A percentile compares a stretch with the other conserved stretches of the same genome.
Conservation (phyloP, 2,113 vertebrate species). For the Ciconia stormi region DNA sequence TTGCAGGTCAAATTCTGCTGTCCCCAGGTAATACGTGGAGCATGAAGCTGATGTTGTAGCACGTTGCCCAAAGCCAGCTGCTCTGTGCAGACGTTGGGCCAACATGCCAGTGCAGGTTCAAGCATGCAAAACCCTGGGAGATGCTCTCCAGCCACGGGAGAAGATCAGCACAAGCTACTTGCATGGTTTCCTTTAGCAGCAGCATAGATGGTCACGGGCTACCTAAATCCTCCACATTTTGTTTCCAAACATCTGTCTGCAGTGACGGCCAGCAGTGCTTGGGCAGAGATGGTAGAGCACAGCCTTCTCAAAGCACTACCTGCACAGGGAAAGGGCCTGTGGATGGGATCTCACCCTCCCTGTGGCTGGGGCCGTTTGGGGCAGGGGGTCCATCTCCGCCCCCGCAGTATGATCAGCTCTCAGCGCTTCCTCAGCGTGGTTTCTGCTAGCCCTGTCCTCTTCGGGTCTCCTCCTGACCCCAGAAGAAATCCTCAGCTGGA, state of each 20-base stretch:
- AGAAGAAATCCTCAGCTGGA: background rate
- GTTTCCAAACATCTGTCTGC: rapidly evolving
- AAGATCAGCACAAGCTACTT: background rate
- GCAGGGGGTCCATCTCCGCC: background rate
- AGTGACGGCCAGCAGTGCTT: background rate
- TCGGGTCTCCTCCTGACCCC: background rate
- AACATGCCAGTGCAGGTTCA: background rate
- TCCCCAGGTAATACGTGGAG: background rate
- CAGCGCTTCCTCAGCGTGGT: background rate
- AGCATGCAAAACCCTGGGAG: background rate
- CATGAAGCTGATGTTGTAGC: background rate
- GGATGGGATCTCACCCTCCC: background rate
- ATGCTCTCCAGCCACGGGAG: background rate
- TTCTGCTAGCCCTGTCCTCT: background rate
- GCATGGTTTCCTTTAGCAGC: background rate
- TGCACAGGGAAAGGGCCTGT: background rate
- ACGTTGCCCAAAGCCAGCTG: background rate
- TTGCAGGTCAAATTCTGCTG: background rate
- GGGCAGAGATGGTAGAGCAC: background rate
- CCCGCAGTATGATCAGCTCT: background rate
- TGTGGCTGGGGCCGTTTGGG: background rate
- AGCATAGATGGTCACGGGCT: background rate
- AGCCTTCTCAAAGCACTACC: background rate
- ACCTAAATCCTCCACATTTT: background rate
- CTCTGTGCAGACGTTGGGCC: background rate